Conservation (phyloP, 2,113 vertebrate genomes). For the Passer domesticus region DNA sequence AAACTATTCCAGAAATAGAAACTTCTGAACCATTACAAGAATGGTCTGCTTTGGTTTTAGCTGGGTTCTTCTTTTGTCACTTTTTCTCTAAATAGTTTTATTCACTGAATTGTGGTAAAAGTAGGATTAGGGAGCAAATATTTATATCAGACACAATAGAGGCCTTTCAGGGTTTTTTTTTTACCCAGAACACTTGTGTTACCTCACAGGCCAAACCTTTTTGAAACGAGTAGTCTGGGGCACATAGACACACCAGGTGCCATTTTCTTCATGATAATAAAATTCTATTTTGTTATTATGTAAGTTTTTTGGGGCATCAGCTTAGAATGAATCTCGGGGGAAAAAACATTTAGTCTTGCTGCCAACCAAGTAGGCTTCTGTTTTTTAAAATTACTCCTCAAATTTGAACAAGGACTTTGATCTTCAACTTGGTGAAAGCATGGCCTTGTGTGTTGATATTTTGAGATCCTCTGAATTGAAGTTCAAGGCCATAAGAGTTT, state of each 20-base stretch:
- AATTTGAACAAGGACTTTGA: constrained; percentile 35
- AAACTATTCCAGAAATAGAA: background rate
- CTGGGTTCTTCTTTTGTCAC: background rate
- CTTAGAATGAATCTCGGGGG: background rate
- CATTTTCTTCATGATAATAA: background rate
- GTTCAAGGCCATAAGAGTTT: constrained; percentile 24
- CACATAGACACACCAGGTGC: background rate
- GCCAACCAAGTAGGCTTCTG: background rate
- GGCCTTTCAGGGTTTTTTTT: background rate
- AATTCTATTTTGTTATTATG: background rate
- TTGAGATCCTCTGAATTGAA: constrained; percentile 41
- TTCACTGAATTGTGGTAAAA: background rate
- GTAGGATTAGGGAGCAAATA: background rate
- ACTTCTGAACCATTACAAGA: background rate
- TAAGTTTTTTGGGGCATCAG: background rate
- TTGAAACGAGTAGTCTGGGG: background rate
- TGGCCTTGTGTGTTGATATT: constrained; percentile 28
- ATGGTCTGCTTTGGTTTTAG: background rate
- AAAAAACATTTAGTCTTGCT: background rate
- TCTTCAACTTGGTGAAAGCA: constrained; percentile 40
- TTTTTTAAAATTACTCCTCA: constrained; percentile 30
- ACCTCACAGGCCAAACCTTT: background rate
- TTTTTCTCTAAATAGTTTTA: background rate
- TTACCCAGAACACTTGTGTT: background rate
- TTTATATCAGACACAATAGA: background rate